Percentiles rank a stretch among this genome's conserved stretches.
These are phyloP conservation scores for Champsocephalus esox DNA, from an alignment of 2,797 vertebrate species.

Conservation along the genomic window DNA sequence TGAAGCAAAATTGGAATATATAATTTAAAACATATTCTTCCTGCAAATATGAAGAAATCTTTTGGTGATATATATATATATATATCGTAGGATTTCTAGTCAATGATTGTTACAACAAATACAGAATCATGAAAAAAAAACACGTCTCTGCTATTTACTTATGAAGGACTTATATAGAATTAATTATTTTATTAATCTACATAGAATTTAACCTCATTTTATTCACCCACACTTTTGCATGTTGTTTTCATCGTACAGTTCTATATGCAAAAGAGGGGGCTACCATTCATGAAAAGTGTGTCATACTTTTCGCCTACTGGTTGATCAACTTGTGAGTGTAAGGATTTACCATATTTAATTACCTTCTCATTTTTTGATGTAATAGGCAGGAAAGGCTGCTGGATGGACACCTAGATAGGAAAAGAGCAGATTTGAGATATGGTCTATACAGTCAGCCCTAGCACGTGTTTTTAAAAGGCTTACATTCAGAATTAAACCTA, in stretches of 20 bases:
- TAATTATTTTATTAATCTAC: no score
- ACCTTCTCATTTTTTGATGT: conserved; percentile 20
- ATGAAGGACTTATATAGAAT: no score
- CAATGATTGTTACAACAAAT: no score
- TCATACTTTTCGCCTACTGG: no score
- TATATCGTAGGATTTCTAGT: not conserved
- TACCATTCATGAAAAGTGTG: no score
- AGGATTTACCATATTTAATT: not conserved
- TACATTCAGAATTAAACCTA: not conserved
- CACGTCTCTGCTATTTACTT: no score
- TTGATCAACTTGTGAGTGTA: no score
- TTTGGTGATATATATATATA: not conserved
- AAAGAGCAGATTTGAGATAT: not conserved
- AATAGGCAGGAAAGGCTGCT: not conserved
- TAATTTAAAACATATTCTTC: not conserved
- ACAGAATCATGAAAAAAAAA: no score
- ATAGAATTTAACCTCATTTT: no score
- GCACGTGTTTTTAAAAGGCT: not conserved
- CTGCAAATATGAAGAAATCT: not conserved
- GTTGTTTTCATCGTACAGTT: no score
- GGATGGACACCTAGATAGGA: conserved; percentile 61
- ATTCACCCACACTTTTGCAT: no score
- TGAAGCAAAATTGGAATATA: not conserved
- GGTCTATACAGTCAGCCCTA: not conserved
- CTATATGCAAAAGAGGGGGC: no score